phyloP scores from a whole-genome alignment of 2,113 vertebrate species.

The Neofelis nebulosa region DNA sequence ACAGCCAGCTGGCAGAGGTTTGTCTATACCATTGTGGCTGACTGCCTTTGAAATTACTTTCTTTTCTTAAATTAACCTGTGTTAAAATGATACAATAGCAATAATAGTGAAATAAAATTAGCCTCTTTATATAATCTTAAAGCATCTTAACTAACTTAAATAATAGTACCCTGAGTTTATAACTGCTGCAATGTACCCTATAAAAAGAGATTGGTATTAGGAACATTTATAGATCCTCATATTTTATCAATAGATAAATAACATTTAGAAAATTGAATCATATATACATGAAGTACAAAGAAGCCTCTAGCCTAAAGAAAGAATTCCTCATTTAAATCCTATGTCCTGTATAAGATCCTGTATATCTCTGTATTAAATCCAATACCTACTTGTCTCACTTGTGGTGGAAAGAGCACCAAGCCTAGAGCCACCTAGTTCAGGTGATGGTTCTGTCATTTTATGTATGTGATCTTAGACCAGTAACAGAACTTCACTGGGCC shows the following conservation, averaged over 20 bases:
- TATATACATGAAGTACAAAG: neutral
- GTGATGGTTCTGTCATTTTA: neutral
- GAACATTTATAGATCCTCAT: neutral
- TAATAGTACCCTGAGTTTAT: constrained; percentile 44
- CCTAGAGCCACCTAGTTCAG: neutral
- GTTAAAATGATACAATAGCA: constrained; percentile 58
- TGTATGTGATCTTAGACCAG: neutral
- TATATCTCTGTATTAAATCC: neutral
- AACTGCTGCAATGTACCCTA: constrained; percentile 23
- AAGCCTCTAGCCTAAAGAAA: neutral
- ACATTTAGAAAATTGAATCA: constrained; percentile 24
- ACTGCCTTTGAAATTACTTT: constrained; percentile 67
- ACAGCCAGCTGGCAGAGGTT: constrained; percentile 29
- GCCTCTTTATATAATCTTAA: constrained; percentile 55
- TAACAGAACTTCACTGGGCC: neutral
- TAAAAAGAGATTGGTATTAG: constrained; percentile 45
- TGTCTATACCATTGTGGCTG: constrained; percentile 35
- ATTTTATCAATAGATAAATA: constrained; percentile 44
- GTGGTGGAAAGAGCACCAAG: neutral
- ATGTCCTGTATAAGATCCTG: neutral
- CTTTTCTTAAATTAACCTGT: constrained; percentile 68
- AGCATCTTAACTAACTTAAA: constrained; percentile 65
- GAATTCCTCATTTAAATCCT: neutral
- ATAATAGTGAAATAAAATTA: constrained; percentile 60
- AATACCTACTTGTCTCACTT: neutral